Base-by-base conservation (phyloP, 2,797 vertebrate species). In the Parambassis ranga region DNA sequence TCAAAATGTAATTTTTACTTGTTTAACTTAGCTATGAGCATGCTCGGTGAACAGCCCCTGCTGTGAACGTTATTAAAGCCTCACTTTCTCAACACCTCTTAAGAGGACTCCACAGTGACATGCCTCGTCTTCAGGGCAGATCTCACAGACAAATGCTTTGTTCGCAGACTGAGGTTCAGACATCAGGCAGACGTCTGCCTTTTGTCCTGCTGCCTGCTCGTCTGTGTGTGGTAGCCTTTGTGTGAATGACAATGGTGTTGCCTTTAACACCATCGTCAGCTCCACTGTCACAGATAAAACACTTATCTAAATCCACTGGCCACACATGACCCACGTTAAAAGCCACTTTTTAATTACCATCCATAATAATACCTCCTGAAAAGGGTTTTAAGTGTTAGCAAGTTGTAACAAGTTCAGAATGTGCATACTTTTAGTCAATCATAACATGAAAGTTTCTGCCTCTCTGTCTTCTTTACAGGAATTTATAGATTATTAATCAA, bases 241-340 rank as follows among this genome's bases (percentile, higher is more conserved):
- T 51, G 67, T 63, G 66, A 84, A 91, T 91, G 81, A 91, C 89
- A 90, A 92, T 87, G 74, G 74, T 30, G 77, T 70, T 74, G 80
- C 30, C 51, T 59, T 71, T 58, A 74, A 67, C 66, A 32, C 64
- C 41, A 14, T 63, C 68, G 6, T 75, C 80, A 75, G 64, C 55
- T 65, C 49, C 18, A 3, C 71, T 50, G 75, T 71, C 79, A 61
- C 79, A 39, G 27, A 37, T 36, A 33, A 62, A 60, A 60, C 33
- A 16, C 50, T 48, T 56, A 65, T 44, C 46, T 28, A 9, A n/a
- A 55, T 18, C 66, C 47, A 3, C 26, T 11, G 53, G 32, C 53
- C 14, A 47, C 52, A 36, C 50, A 33, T 8, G 8, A 20, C 36
- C 7, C 30, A 30, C 28, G 61, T 53, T 31, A 16, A 56, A 49